A percentile compares a stretch with the other conserved stretches of the same genome.
Evolutionary conservation across 1,140 invertebrate species (phyloP).

Genomic region (Papilio dardanus): DNA sequence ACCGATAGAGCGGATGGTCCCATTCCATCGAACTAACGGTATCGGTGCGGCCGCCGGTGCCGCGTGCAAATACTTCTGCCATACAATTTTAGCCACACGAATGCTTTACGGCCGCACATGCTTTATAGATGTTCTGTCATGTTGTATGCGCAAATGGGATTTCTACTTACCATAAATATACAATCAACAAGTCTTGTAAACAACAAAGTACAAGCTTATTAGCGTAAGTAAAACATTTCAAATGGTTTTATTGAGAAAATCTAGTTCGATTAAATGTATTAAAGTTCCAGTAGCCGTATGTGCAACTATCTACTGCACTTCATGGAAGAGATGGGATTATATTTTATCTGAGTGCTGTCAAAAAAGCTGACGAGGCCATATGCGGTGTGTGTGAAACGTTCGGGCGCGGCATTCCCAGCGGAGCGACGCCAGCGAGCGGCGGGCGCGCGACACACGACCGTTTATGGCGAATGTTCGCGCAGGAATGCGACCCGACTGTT

Average conservation of each 20-base stretch:
- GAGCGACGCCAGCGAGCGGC: conserved; percentile 53
- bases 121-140: background rate
- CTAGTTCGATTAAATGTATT: conserved; percentile 9
- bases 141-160: background rate
- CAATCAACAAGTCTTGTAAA: background rate
- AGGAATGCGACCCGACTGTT: conserved; percentile 64
- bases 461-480: conserved; percentile 73
- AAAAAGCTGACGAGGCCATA: conserved; percentile 64
- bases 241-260: conserved; percentile 1
- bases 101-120: conserved; percentile 2
- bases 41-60: conserved; percentile 49
- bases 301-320: conserved; percentile 24
- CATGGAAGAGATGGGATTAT: conserved; percentile 42
- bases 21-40: conserved; percentile 72
- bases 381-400: conserved; percentile 67
- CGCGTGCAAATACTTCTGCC: conserved; percentile 58
- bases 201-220: background rate
- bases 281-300: background rate
- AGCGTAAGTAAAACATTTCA: background rate
- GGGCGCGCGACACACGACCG: conserved; percentile 62
- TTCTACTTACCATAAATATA: no score
- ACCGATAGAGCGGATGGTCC: conserved; percentile 72
- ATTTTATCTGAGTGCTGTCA: conserved; percentile 51
- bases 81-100: conserved; percentile 45
- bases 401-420: conserved; percentile 67